Base-by-base conservation (phyloP, 1,140 invertebrate species). In the Zaprionus ornatus region DNA sequence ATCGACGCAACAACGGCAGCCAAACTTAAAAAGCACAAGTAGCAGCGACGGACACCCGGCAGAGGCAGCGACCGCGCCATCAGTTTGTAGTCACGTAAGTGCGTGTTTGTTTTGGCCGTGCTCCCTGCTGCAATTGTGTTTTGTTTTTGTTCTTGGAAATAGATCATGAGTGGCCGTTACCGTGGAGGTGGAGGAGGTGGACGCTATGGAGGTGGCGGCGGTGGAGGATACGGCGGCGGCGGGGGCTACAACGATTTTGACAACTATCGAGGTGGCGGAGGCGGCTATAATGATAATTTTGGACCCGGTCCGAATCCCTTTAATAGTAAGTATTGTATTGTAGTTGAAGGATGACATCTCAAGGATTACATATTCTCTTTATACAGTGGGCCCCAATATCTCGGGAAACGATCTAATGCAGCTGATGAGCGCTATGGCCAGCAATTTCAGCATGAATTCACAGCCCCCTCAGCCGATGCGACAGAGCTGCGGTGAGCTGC, bases 401-500 rank as follows among this genome's bases (percentile, higher is more conserved):
- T 82, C 81, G 0, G 82, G 82, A 42, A 92, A 91, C 40, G 91
- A 92, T 29, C 21, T 92, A 23, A 92, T 92, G 91, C 91, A 92
- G 45, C 21, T 92, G 19, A 92, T 92, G 83, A 87, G 72, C 27
- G 91, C 91, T 19, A 86, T 92, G 87, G 91, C 91, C 23, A 92
- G 79, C 25, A 92, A 92, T 48, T 92, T 92, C 23, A 92, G 77
- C 52, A 92, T 92, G 90, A 91, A 92, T 64, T 88, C 86, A 7
- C 88, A 91, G 32, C 90, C 82, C 1, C 90, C 85, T n/a, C 82
- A 92, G 40, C 91, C 92, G 0, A 62, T 83, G 65, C 82, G 85
- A 5, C 78, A 93, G 45, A 83, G 80, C 27, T 93, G 93, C 32
- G 93, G 93, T 17, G 93, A 93, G 59, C 64, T 93, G 42, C 74